These are phyloP conservation scores for Anabacerthia variegaticeps DNA, from an alignment of 2,797 vertebrate species.

Conservation along the genomic window DNA sequence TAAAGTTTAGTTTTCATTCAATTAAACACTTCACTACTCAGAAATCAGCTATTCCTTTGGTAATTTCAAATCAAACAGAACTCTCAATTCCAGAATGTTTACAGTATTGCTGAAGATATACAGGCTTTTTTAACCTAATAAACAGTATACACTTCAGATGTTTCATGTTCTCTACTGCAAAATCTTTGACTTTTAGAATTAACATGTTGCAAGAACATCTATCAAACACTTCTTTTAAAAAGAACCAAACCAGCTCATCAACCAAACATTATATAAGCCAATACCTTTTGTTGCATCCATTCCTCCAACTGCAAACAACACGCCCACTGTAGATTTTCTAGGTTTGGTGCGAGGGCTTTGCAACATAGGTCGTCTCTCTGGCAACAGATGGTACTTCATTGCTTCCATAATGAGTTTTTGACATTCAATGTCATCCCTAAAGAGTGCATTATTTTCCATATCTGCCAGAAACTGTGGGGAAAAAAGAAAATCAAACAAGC, in stretches of 20 bases:
- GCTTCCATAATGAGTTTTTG: slow-evolving; percentile 98
- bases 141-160: not conserved
- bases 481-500: not conserved
- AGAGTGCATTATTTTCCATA: slow-evolving; percentile 90
- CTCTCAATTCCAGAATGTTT: not conserved
- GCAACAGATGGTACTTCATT: slow-evolving; percentile 98
- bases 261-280: not conserved
- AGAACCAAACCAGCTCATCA: not conserved
- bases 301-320: slow-evolving; percentile 94
- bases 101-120: not conserved
- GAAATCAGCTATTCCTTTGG: not conserved
- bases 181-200: not conserved
- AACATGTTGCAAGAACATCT: not conserved
- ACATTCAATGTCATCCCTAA: slow-evolving; percentile 94
- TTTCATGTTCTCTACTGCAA: not conserved
- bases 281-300: slow-evolving; percentile 98
- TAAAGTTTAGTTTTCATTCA: not conserved
- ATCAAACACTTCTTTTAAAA: not conserved
- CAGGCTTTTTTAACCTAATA: not conserved
- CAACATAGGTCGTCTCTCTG: slow-evolving; percentile 90
- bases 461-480: slow-evolving; percentile 87
- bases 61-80: not conserved
- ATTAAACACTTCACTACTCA: not conserved
- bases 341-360: slow-evolving; percentile 95
- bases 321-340: slow-evolving; percentile 94